Evolutionary conservation across 2,888 invertebrate species (phyloP), one percentile per base, ranked within the genome.

Genomic region (Cylindroiulus punctatus): DNA sequence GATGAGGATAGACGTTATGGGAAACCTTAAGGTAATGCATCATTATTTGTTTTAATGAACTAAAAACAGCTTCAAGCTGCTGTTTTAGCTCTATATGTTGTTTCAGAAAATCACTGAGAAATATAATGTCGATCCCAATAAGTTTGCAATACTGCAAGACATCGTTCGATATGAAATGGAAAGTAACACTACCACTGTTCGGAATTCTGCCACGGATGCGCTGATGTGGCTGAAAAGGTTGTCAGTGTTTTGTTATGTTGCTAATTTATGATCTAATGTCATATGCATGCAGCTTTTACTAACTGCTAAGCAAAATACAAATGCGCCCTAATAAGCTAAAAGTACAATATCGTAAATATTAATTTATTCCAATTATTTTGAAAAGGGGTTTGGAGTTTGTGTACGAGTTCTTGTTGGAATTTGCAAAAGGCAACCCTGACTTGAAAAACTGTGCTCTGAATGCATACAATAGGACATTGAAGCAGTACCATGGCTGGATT

Each of bases 181-280:
- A n/a, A 88, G 88, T 17, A 88, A 89, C 44, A 90, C 90, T 82
- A 88, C 89, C 44, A 88, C 88, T 30, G 86, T 88, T 42, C 89
- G 90, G 22, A 90, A 89, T 85, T 91, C 91, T 7, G 91, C 90
- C 7, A 90, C 91, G 4, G 89, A 90, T 81, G 90, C 91, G 0
- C 87, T 91, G 5, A 89, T 91, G 14, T 91, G 91, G 91, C 89
- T 91, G 86, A 91, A 90, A 88, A 89, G 90, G 90, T 90, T 86
- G 26, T 12, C 26, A 14, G 22, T 42, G 81, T 10, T 10, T 65
- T 65, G 14, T 47, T 47, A 7, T 47, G 8, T 8, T 40, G 40
- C 40, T 47, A 12, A 47, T 44, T 17, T 47, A 7, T 17, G 17
- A 47, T 17, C 47, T n/a, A n/a, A n/a, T n/a, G n/a, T n/a, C n/a